Percentiles rank a stretch among this genome's conserved stretches.
Conservation (phyloP, 2,888 invertebrate genomes). For the Hemicrepidius hirtus region DNA sequence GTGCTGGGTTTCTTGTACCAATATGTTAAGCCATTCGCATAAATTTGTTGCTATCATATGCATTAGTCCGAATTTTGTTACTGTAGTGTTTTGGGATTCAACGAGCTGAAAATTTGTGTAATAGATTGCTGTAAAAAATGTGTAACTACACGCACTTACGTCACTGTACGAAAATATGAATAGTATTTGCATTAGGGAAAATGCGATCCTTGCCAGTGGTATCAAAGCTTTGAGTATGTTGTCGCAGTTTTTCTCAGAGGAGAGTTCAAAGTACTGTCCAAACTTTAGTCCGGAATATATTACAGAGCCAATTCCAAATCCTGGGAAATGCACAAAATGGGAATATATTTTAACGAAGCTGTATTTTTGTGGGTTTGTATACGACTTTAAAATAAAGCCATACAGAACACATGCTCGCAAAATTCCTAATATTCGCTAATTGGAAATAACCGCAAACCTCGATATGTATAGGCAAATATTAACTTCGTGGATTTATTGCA, state of each 20-base stretch:
- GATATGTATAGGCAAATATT: slow-evolving; percentile 29
- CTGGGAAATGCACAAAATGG: slow-evolving; percentile 73
- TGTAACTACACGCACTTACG: too few species aligned
- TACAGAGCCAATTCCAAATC: slow-evolving; percentile 81
- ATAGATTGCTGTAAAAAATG: neutral
- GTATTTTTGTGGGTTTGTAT: slow-evolving; percentile 23
- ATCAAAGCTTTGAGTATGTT: slow-evolving; percentile 78
- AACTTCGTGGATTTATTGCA: slow-evolving; percentile 34
- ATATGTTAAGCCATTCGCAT: slow-evolving; percentile 92
- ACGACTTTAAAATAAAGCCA: slow-evolving; percentile 36
- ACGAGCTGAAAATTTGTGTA: slow-evolving; percentile 70
- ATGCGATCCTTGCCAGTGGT: slow-evolving; percentile 78
- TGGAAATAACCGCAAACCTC: slow-evolving; percentile 35
- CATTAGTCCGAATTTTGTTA: slow-evolving; percentile 92
- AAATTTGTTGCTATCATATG: slow-evolving; percentile 95
- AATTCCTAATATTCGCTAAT: slow-evolving; percentile 45
- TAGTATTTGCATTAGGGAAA: slow-evolving; percentile 81
- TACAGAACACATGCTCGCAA: slow-evolving; percentile 35
- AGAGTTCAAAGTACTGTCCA: slow-evolving; percentile 79
- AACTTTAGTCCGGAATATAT: slow-evolving; percentile 78
- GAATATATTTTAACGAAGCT: slow-evolving; percentile 27
- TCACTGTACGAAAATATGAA: slow-evolving; percentile 83
- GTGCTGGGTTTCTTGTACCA: slow-evolving; percentile 90
- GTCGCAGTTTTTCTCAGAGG: slow-evolving; percentile 79
- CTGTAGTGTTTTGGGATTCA: slow-evolving; percentile 78